Base-by-base conservation (phyloP, 2,888 invertebrate genomes). In the Lepidochrysops patricia region DNA sequence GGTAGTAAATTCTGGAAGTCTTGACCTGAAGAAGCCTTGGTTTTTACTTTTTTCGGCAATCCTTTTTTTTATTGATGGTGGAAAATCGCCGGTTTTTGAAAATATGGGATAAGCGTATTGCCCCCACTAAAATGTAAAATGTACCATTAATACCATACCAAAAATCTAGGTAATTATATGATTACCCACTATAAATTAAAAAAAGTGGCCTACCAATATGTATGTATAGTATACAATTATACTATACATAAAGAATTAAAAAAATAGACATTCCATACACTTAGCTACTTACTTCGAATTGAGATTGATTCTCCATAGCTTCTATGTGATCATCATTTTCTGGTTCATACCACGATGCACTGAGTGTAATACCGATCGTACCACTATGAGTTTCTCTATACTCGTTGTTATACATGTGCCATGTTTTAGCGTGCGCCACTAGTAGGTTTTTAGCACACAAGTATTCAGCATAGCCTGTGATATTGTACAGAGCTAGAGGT, bases 41-140 rank as follows among this genome's bases (percentile, higher is more conserved):
- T 77, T 78, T 57, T 76, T 76, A 69, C 93, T 94, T 48, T 91
- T 86, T n/a, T 82, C 77, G 1, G 76, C 85, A 6, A 93, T 83
- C 32, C 80, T 80, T 50, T 89, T 79, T 65, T 90, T 91, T 90
- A 93, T 90, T 0, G 90, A 71, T 65, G 84, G 76, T 1, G 93
- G 93, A 74, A 91, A 93, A 71, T 92, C 91, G 2, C 93, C 93
- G 1, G 79, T 72, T 65, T 81, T 77, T 0, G 90, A 85, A 70
- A 91, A 91, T 57, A 93, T 90, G 1, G 93, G 92, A 80, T 93
- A 84, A 0, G 86, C 82, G 66, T 90, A 91, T 88, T 91, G 89
- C 15, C 91, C 91, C 63, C 88, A 76, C 86, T 89, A 67, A 63
- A 81, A 54, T 29, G 2, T 12, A 49, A 54, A 19, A 13, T 7